phyloP scores from a whole-genome alignment of 2,113 vertebrate species.

The Tretioscincus oriximinensis region DNA sequence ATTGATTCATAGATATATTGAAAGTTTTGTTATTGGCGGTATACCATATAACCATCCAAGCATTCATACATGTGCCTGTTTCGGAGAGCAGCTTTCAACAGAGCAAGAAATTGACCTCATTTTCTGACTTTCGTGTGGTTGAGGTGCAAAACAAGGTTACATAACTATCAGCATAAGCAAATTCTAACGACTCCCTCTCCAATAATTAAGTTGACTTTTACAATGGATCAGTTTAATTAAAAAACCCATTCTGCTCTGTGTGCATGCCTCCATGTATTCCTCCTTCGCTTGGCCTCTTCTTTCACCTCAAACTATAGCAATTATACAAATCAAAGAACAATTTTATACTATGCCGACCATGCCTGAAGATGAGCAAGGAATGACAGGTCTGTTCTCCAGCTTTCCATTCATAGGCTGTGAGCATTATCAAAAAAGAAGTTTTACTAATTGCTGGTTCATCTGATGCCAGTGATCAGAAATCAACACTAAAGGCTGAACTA shows the following conservation, averaged over 20 bases:
- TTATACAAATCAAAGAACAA: neutral
- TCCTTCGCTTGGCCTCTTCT: neutral
- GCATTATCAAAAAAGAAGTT: neutral
- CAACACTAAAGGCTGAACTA: neutral
- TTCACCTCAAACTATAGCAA: neutral
- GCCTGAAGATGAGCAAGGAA: neutral
- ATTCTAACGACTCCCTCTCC: slow-evolving; percentile 22
- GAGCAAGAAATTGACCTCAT: neutral
- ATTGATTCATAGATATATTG: neutral
- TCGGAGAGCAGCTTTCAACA: neutral
- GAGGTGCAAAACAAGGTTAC: neutral
- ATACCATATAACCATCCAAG: neutral
- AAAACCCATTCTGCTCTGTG: slow-evolving; percentile 7
- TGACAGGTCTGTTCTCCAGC: neutral
- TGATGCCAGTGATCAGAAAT: neutral
- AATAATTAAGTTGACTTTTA: slow-evolving; percentile 19
- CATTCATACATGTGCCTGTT: neutral
- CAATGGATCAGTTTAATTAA: slow-evolving; percentile 30
- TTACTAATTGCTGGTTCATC: neutral
- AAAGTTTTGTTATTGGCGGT: neutral
- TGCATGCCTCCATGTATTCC: neutral
- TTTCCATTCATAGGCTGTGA: neutral
- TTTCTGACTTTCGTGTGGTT: neutral
- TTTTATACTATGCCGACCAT: neutral
- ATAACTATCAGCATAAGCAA: slow-evolving; percentile 1